Conservation (phyloP, 2,797 vertebrate species). For the Channallabes apus region DNA sequence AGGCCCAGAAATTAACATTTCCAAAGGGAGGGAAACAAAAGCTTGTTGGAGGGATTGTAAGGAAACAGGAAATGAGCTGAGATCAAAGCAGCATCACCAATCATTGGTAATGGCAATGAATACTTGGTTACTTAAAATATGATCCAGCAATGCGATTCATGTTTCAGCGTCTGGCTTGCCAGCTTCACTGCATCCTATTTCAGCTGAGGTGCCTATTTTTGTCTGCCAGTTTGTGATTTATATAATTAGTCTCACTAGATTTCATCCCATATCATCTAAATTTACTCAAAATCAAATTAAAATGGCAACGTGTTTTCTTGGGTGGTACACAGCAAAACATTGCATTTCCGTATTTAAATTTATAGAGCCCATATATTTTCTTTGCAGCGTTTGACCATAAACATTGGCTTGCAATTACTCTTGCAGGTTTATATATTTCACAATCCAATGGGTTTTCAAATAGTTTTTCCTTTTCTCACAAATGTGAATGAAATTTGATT, state of each 20-base stretch:
- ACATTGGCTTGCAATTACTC: background rate
- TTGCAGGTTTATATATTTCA: background rate
- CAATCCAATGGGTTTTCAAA: background rate
- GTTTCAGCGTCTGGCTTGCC: conserved; percentile 12
- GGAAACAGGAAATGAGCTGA: conserved; percentile 18
- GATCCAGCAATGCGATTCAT: conserved; percentile 10
- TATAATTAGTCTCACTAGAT: conserved; percentile 37
- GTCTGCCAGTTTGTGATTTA: conserved; percentile 32
- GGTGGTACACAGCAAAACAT: background rate
- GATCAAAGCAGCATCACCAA: conserved; percentile 34
- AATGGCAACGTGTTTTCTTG: conserved; percentile 12
- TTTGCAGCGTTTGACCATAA: background rate
- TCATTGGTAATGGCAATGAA: conserved; percentile 8
- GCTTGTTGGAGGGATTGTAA: conserved; percentile 9
- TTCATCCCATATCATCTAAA: conserved; percentile 35
- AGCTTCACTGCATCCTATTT: conserved; percentile 22
- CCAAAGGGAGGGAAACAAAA: conserved; percentile 5
- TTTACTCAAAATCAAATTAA: conserved; percentile 27
- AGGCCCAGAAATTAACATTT: conserved; percentile 42
- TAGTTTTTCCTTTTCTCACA: background rate
- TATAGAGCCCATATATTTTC: background rate
- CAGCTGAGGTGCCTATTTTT: conserved; percentile 29
- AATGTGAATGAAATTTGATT: background rate
- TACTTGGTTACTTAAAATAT: conserved; percentile 21
- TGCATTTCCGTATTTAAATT: background rate